Evolutionary conservation across 2,113 vertebrate genomes (phyloP).

Genomic region (Pyrgilauda ruficollis): DNA sequence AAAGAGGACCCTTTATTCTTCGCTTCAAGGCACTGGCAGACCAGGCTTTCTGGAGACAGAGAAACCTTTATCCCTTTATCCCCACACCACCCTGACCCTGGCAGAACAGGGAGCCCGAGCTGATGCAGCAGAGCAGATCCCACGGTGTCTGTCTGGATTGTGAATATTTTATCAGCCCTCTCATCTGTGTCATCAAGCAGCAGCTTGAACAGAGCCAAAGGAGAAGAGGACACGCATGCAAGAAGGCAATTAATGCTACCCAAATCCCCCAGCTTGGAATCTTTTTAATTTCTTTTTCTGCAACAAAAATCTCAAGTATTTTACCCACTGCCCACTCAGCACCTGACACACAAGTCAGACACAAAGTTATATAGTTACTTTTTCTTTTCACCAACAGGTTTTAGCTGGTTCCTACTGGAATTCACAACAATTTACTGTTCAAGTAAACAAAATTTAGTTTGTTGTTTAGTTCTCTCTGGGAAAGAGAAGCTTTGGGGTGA

Average conservation of each 20-base stretch:
- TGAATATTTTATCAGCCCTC: not conserved
- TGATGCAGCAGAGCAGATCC: not conserved
- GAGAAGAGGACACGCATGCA: not conserved
- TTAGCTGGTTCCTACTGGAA: not conserved
- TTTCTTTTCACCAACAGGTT: not conserved
- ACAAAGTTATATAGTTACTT: not conserved
- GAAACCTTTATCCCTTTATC: not conserved
- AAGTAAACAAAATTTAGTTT: not conserved
- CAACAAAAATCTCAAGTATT: constrained; percentile 23
- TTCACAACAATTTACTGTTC: not conserved
- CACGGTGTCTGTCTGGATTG: not conserved
- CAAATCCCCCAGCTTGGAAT: not conserved
- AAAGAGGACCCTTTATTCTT: not conserved
- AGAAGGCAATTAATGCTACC: not conserved
- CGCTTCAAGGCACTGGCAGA: not conserved
- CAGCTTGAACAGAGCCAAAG: not conserved
- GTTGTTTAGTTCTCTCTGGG: not conserved
- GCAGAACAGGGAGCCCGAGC: not conserved
- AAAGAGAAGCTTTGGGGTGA: not conserved
- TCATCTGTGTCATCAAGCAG: not conserved
- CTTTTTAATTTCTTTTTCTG: not conserved
- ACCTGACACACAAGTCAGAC: not conserved
- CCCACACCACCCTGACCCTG: not conserved
- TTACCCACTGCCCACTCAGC: not conserved
- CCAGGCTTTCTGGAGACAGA: not conserved